Base-by-base conservation (phyloP, 2,113 vertebrate genomes). In the Maccullochella peelii region DNA sequence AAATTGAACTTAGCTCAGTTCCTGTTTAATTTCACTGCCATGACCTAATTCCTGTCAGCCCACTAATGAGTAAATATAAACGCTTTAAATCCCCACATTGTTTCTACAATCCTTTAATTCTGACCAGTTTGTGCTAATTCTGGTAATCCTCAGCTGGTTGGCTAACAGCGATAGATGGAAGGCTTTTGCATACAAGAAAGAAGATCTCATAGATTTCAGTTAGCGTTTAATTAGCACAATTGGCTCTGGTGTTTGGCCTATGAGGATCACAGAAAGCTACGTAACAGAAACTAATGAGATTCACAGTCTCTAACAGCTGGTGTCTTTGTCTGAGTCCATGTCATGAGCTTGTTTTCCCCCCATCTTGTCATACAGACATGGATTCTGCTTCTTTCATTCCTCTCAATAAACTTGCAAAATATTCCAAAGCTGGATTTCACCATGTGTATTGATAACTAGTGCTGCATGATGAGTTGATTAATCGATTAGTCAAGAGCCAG, bases 51-150 rank as follows among this genome's bases (percentile, higher is more conserved):
- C 40, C 16, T 74, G 15, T 82, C 55, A 55, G 70, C 52, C 18
- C 21, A n/a, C 27, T 80, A 75, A 80, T 72, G 30, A 77, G 57
- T 77, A 65, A 58, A 63, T 82, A 50, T 83, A 74, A 67, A 66
- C 33, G 57, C 50, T 55, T 79, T 38, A 82, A 84, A 82, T 59
- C 67, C 68, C 33, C 20, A 36, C 58, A 73, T 82, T 79, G 55
- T 85, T 72, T 63, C 25, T 25, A 11, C 63, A 82, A 70, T 80
- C 68, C 73, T 54, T 79, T 79, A 82, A 79, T 80, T 77, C 47
- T 21, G 52, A 70, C 20, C 55, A 57, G 54, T 80, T 80, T 61
- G 66, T 77, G 69, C 82, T 66, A 63, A 77, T 82, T 40, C 30
- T 65, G 62, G 44, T 73, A 33, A 73, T 77, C 77, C 47, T 58